Evolutionary conservation across 2,797 vertebrate genomes (phyloP).

Genomic region (Gallinago solitaria): DNA sequence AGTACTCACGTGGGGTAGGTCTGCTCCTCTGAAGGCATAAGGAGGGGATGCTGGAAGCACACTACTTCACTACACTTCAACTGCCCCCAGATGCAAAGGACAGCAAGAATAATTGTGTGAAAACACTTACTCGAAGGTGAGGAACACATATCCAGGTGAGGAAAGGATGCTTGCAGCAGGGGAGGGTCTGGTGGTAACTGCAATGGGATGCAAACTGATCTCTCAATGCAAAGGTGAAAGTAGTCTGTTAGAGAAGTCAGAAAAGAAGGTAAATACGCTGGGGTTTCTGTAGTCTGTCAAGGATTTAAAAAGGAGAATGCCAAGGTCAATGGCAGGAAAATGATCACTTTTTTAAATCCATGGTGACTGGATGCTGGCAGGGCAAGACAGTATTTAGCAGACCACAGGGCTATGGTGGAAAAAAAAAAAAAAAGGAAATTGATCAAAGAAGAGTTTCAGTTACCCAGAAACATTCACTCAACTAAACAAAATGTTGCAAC

Average conservation of each 20-base stretch:
- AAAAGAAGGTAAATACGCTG: neutral
- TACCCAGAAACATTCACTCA: neutral
- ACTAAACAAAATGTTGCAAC: neutral
- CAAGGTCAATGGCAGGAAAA: neutral
- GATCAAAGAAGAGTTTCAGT: neutral
- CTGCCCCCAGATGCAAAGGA: neutral
- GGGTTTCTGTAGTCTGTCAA: neutral
- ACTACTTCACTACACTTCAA: neutral
- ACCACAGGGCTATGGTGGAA: neutral
- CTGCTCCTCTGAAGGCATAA: neutral
- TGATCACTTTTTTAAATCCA: neutral
- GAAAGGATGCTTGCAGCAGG: neutral
- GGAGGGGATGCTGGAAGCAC: neutral
- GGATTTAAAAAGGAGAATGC: neutral
- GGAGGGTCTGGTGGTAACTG: neutral
- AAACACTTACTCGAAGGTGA: neutral
- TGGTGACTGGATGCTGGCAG: neutral
- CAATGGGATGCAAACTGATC: neutral
- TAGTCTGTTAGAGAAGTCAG: neutral
- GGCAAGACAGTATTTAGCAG: neutral
- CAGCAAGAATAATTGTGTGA: neutral
- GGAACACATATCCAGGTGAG: neutral
- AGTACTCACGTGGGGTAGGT: neutral
- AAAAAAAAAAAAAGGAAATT: neutral
- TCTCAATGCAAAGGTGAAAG: neutral